phyloP scores from a whole-genome alignment of 2,888 invertebrate genomes.

The Saturnia japonica region DNA sequence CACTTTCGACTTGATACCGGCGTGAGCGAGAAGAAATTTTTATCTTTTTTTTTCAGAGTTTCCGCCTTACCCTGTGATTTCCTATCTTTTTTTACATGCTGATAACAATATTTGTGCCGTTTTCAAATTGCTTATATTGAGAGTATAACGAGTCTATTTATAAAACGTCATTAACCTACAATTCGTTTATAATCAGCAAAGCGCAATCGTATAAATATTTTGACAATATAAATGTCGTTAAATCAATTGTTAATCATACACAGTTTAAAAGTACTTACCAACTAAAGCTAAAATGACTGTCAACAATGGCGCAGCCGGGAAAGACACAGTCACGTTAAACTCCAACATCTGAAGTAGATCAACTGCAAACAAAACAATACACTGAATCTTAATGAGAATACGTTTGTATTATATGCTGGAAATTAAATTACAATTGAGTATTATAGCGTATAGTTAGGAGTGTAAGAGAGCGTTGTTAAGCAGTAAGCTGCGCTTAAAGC shows the following conservation, averaged over 20 bases:
- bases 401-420: constrained; percentile 30
- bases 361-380: constrained; percentile 85
- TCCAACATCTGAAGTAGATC: constrained; percentile 99
- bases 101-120: too few species aligned
- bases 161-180: too few species aligned
- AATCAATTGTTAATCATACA: background rate
- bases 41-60: too few species aligned
- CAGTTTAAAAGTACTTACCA: constrained; percentile 85
- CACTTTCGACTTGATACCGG: too few species aligned
- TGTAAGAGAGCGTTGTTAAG: constrained; percentile 35
- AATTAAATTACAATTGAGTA: constrained; percentile 43
- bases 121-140: too few species aligned
- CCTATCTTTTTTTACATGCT: too few species aligned
- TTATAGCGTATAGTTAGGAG: constrained; percentile 43
- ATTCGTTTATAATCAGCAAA: too few species aligned
- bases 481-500: constrained; percentile 56
- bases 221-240: background rate
- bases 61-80: too few species aligned
- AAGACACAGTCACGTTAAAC: constrained; percentile 95
- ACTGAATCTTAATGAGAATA: constrained; percentile 8
- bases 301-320: constrained; percentile 97
- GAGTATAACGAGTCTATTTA: too few species aligned
- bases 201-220: background rate
- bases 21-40: too few species aligned
- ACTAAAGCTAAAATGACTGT: constrained; percentile 99